Evolutionary conservation across 1,140 invertebrate genomes (phyloP).

Genomic region (Nylanderia fulva): DNA sequence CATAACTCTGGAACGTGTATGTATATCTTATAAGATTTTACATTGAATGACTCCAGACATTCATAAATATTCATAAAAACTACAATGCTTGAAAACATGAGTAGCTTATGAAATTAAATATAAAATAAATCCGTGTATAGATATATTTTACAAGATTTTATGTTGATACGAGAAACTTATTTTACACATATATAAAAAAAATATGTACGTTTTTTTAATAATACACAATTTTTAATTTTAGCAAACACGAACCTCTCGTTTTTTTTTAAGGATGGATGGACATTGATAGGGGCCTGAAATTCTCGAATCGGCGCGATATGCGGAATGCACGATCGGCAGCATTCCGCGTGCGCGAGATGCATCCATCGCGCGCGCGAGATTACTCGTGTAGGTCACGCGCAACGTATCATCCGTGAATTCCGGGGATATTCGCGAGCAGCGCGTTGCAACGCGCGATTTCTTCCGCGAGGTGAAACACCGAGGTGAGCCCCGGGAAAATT

Average conservation of each 20-base stretch:
- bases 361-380: slow-evolving; percentile 1
- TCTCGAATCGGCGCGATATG: background rate
- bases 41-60: no score
- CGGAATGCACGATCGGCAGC: slow-evolving; percentile 19
- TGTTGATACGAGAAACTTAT: slow-evolving; percentile 13
- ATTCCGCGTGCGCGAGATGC: slow-evolving; percentile 25
- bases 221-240: no score
- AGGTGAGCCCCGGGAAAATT: slow-evolving; percentile 17
- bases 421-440: slow-evolving; percentile 3
- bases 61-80: no score
- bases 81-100: no score
- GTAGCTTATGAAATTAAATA: no score
- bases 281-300: background rate
- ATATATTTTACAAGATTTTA: no score
- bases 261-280: no score
- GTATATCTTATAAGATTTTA: background rate
- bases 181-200: background rate
- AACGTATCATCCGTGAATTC: slow-evolving; percentile 29
- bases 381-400: slow-evolving; percentile 4
- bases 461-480: slow-evolving; percentile 22
- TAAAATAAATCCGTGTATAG: no score
- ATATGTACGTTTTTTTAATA: background rate
- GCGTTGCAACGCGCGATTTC: slow-evolving; percentile 28
- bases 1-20: background rate
- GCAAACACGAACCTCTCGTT: no score